Conservation (phyloP, 2,113 vertebrate species). For the Marmota monax region DNA sequence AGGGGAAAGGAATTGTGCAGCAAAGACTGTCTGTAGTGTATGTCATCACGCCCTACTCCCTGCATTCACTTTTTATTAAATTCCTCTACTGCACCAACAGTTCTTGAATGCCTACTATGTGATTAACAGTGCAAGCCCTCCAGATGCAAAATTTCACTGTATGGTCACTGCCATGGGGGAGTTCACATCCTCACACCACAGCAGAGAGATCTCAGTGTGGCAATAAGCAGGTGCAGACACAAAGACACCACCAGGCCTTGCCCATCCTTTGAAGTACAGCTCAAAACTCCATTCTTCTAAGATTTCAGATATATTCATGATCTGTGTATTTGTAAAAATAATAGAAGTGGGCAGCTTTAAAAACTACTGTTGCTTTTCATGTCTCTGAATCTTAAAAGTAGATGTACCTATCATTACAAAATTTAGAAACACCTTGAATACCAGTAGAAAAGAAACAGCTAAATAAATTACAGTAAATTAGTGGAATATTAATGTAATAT, state of each 20-base stretch:
- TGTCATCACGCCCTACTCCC: not conserved
- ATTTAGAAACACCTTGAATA: constrained; percentile 54
- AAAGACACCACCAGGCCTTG: not conserved
- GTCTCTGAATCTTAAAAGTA: constrained; percentile 40
- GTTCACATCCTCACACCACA: not conserved
- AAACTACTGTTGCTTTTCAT: constrained; percentile 5
- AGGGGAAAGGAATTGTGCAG: not conserved
- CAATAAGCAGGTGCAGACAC: not conserved
- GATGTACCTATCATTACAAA: constrained; percentile 17
- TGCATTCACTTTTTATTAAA: not conserved
- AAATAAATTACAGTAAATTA: constrained; percentile 64
- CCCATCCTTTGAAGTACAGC: not conserved
- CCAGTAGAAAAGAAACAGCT: constrained; percentile 36
- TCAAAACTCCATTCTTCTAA: not conserved
- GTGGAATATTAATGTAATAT: constrained; percentile 52
- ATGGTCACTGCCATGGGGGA: not conserved
- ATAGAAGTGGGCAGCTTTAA: not conserved
- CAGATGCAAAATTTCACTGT: not conserved
- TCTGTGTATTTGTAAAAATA: not conserved
- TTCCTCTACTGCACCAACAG: not conserved
- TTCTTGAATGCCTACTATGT: not conserved
- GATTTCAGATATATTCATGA: not conserved
- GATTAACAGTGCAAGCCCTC: not conserved
- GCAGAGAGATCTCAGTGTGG: not conserved
- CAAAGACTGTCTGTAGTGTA: not conserved